These are phyloP conservation scores for Lampris megalopsis DNA, from an alignment of 2,113 vertebrate genomes.

Conservation along the genomic window DNA sequence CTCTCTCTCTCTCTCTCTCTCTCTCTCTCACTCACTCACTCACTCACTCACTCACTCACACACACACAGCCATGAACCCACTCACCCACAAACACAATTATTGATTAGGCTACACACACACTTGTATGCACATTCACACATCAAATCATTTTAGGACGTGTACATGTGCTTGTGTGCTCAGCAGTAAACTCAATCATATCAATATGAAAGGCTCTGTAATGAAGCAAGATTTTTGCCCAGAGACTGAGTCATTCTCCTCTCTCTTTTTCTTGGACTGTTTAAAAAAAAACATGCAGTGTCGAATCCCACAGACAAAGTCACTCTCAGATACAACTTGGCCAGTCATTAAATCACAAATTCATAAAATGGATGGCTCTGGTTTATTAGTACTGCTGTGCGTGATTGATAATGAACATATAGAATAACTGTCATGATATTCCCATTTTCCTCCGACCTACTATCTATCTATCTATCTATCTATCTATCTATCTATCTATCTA, in stretches of 20 bases:
- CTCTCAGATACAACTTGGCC: too few species aligned
- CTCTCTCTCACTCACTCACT: neutral
- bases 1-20: neutral
- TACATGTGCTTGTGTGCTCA: neutral
- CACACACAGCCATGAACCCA: neutral
- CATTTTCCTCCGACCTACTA: too few species aligned
- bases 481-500: too few species aligned
- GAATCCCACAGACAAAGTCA: constrained; percentile 3
- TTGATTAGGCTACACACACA: neutral
- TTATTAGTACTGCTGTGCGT: too few species aligned
- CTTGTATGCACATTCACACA: neutral
- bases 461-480: too few species aligned
- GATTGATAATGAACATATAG: too few species aligned
- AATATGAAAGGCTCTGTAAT: neutral
- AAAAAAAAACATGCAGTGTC: constrained; percentile 25
- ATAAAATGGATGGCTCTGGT: too few species aligned
- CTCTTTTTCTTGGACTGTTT: constrained; percentile 12
- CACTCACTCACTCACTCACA: neutral
- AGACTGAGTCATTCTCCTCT: constrained; percentile 8
- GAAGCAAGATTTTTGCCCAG: neutral
- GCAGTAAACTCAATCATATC: neutral
- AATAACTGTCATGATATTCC: too few species aligned
- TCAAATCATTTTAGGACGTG: neutral
- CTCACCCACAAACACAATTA: neutral
- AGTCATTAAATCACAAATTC: too few species aligned